phyloP scores from a whole-genome alignment of 2,113 vertebrate species.

The Erythrocercus mccallii region DNA sequence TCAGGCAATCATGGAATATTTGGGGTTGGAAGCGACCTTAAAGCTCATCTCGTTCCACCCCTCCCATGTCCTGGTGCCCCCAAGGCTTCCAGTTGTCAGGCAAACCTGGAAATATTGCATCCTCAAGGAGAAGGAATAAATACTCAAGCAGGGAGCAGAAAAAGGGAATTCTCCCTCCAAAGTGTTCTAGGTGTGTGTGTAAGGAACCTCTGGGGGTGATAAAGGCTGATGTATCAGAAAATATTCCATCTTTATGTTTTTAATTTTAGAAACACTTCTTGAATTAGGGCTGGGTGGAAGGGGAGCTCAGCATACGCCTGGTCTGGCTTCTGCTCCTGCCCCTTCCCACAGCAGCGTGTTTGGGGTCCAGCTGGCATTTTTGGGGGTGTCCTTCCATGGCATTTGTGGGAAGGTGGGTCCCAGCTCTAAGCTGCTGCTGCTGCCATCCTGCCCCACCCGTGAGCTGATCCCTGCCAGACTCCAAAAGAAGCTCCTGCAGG shows the following conservation, averaged over 20 bases:
- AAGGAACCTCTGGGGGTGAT: neutral
- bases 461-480: neutral
- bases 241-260: neutral
- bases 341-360: neutral
- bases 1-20: neutral
- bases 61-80: neutral
- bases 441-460: neutral
- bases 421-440: neutral
- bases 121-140: neutral
- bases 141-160: neutral
- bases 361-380: neutral
- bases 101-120: neutral
- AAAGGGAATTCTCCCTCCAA: neutral
- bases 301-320: neutral
- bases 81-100: neutral
- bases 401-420: neutral
- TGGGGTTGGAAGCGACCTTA: neutral
- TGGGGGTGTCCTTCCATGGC: neutral
- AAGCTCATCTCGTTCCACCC: neutral
- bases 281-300: neutral
- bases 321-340: neutral
- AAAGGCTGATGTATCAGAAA: neutral
- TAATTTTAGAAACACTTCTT: neutral
- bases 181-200: fast-evolving
- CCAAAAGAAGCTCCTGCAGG: neutral